These are phyloP conservation scores for Choreutis nemorana DNA, from an alignment of 2,888 invertebrate genomes.

Conservation along the genomic window DNA sequence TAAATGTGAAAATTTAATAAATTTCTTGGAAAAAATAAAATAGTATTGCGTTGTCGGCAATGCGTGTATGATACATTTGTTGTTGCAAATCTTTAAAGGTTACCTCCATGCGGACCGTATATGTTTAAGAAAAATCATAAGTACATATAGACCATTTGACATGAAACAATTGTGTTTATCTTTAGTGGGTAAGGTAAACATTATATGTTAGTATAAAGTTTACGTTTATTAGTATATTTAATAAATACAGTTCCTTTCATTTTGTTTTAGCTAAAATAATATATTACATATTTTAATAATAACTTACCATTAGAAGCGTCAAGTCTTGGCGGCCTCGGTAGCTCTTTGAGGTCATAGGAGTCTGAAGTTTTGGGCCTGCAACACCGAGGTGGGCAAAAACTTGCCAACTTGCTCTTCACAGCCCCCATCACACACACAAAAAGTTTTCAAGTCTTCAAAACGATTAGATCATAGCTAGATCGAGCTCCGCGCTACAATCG, in stretches of 20 bases:
- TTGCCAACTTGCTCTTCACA: conserved; percentile 36
- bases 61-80: no score
- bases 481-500: conserved; percentile 14
- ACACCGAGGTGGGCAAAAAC: conserved; percentile 26
- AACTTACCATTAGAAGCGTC: conserved; percentile 39
- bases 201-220: conserved; percentile 25
- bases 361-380: conserved; percentile 35
- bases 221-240: not conserved
- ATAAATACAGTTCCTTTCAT: not conserved
- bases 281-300: conserved; percentile 11
- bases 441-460: conserved; percentile 16
- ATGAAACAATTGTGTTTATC: no score
- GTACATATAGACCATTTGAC: no score
- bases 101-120: no score
- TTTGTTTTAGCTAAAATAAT: no score
- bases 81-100: no score
- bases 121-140: no score
- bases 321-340: conserved; percentile 43
- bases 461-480: conserved; percentile 36
- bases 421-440: conserved; percentile 33
- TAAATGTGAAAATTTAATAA: no score
- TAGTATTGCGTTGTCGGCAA: no score
- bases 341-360: conserved; percentile 42
- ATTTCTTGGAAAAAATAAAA: no score
- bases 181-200: no score